Conservation (phyloP, 2,888 invertebrate species). For the Rhogogaster chlorosoma region DNA sequence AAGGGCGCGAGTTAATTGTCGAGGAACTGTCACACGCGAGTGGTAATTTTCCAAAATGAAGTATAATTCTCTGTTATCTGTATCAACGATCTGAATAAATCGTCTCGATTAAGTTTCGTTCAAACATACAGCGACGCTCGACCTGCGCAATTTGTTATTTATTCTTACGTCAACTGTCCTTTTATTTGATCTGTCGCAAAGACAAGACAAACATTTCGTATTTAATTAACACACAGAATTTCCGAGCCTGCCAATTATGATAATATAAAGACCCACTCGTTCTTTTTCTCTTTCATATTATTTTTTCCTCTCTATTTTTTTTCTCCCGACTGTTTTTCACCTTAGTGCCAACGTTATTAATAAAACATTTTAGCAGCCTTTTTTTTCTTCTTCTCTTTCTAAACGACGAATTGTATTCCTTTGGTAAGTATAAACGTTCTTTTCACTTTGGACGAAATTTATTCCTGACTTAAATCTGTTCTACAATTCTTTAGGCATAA, state of each 20-base stretch:
- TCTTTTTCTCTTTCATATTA: background rate
- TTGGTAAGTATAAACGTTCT: constrained; percentile 6
- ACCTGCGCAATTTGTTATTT: constrained; percentile 43
- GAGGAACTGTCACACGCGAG: background rate
- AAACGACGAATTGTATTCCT: background rate
- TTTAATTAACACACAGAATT: constrained; percentile 34
- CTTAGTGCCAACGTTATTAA: constrained; percentile 1
- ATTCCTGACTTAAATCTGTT: background rate
- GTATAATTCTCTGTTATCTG: background rate
- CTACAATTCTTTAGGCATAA: constrained; percentile 28
- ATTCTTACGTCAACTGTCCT: background rate
- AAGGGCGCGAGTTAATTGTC: background rate
- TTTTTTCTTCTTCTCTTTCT: too few species aligned
- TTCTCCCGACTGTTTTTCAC: background rate
- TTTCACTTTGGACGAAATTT: background rate
- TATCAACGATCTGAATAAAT: background rate
- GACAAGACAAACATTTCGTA: background rate
- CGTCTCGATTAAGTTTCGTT: background rate
- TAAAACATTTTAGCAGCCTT: constrained; percentile 5
- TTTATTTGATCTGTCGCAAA: background rate
- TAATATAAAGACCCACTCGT: background rate
- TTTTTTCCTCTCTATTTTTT: background rate
- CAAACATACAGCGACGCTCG: background rate
- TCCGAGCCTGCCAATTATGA: constrained; percentile 6
- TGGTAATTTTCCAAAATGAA: too few species aligned